These are phyloP conservation scores for Lepidochitona cinerea DNA, from an alignment of 2,888 invertebrate species.

Conservation along the genomic window DNA sequence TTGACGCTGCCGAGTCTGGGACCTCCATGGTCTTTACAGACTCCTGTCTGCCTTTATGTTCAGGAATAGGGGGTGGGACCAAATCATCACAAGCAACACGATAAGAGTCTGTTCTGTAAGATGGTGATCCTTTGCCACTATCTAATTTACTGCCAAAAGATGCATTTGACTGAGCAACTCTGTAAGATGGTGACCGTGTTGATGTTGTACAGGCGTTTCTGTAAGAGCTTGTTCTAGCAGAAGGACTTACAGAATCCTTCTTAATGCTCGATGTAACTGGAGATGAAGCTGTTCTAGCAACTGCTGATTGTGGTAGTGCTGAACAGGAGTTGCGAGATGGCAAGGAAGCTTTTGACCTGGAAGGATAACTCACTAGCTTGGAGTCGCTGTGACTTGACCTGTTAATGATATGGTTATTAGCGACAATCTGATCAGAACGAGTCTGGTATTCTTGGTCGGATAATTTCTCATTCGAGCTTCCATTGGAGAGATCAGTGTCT, in stretches of 20 bases:
- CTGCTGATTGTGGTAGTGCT: background rate
- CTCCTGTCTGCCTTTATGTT: background rate
- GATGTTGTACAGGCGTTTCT: background rate
- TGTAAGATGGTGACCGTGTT: background rate
- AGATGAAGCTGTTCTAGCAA: background rate
- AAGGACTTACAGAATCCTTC: too few species aligned
- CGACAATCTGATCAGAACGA: too few species aligned
- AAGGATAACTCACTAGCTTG: background rate
- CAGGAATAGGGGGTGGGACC: background rate
- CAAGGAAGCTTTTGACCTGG: background rate
- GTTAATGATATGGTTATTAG: background rate
- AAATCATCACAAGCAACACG: slow-evolving; percentile 38
- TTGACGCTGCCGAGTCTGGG: background rate
- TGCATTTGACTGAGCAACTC: background rate
- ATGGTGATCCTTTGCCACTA: background rate
- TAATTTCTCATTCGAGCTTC: background rate
- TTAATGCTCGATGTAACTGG: background rate
- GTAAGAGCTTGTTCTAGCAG: background rate
- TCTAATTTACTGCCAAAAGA: background rate
- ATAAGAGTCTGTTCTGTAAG: slow-evolving; percentile 49
- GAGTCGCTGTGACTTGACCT: background rate
- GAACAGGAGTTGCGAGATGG: background rate
- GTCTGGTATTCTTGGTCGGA: background rate
- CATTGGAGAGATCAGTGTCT: background rate
- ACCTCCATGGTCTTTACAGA: background rate